Conservation (phyloP, 2,888 invertebrate species). For the Synergus gifuensis region DNA sequence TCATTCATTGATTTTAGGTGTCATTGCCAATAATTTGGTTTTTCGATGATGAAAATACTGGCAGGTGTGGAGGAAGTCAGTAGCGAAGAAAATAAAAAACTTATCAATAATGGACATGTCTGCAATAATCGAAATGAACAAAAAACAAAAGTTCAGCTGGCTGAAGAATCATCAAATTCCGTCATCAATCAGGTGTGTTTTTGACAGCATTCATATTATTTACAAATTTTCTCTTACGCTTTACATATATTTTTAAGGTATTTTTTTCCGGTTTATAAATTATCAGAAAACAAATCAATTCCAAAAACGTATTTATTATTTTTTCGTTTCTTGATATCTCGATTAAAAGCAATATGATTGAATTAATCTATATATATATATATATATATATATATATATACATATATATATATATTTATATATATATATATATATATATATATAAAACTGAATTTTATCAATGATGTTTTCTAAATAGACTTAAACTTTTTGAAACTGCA, state of each 20-base stretch:
- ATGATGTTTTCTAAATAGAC: no score
- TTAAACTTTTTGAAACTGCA: no score
- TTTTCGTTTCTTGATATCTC: no score
- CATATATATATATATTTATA: no score
- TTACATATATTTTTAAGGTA: neutral
- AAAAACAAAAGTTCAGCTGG: constrained; percentile 57
- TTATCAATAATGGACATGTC: constrained; percentile 59
- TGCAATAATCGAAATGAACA: constrained; percentile 64
- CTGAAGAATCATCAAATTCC: constrained; percentile 58
- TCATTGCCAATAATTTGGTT: constrained; percentile 37
- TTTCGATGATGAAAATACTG: constrained; percentile 76
- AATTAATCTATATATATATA: no score
- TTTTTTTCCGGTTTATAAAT: no score
- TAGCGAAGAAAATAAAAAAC: constrained; percentile 57
- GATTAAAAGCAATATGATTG: no score
- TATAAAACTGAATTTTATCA: no score
- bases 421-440: no score
- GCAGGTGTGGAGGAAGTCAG: constrained; percentile 72
- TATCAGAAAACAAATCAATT: no score
- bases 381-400: no score
- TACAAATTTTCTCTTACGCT: neutral
- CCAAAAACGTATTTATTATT: no score
- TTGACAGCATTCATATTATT: constrained; percentile 2
- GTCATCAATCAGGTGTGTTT: constrained; percentile 65
- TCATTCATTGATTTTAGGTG: neutral